Percentiles rank a stretch among this genome's conserved stretches.
Conservation (phyloP, 2,888 invertebrate genomes). For the Clistopyga incitator region DNA sequence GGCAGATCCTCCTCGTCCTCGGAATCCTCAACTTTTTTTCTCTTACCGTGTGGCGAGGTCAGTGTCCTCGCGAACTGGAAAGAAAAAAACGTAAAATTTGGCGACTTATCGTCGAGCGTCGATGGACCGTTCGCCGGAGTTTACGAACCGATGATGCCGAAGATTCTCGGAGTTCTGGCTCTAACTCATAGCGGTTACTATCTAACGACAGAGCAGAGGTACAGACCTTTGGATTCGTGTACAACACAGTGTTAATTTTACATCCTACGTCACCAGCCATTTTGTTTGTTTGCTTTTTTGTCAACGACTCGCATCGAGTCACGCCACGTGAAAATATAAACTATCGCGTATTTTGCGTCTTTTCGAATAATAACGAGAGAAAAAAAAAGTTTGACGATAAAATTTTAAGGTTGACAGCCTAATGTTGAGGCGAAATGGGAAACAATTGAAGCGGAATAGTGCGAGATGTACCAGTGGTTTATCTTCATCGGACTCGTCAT, state of each 20-base stretch:
- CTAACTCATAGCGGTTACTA: slow-evolving; percentile 52
- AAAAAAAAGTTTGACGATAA: slow-evolving; percentile 38
- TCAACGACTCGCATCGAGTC: neutral
- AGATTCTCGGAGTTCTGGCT: slow-evolving; percentile 30
- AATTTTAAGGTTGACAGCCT: slow-evolving; percentile 53
- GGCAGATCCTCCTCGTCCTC: slow-evolving; percentile 89
- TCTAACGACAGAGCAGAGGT: slow-evolving; percentile 46
- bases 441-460: slow-evolving; percentile 48
- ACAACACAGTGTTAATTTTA: slow-evolving; percentile 48
- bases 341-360: neutral
- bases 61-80: slow-evolving; percentile 75
- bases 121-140: slow-evolving; percentile 6
- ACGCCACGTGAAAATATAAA: neutral
- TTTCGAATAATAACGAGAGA: neutral
- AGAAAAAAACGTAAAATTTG: slow-evolving; percentile 8
- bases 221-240: slow-evolving; percentile 49
- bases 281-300: slow-evolving; percentile 18
- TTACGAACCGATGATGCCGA: slow-evolving; percentile 58
- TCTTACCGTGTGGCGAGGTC: slow-evolving; percentile 80
- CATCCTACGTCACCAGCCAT: slow-evolving; percentile 39
- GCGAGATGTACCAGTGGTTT: slow-evolving; percentile 88
- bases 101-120: neutral
- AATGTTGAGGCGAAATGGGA: slow-evolving; percentile 12
- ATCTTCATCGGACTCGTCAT: slow-evolving; percentile 91
- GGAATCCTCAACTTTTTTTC: slow-evolving; percentile 84